Conservation (phyloP, 2,888 invertebrate genomes). For the Anoplius nigerrimus region DNA sequence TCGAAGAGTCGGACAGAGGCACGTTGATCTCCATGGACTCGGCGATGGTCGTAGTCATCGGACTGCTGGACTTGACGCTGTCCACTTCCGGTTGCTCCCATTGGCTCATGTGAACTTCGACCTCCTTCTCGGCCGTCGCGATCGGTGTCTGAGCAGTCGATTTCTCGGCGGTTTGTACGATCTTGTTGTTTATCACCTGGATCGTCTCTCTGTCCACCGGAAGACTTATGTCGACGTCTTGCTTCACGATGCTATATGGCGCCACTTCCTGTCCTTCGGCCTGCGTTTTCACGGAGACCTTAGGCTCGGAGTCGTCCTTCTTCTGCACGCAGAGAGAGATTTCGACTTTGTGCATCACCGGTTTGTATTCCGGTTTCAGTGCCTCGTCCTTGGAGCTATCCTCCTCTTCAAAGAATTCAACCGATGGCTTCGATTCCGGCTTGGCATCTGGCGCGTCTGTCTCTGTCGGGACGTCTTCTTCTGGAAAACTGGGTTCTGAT, state of each 20-base stretch:
- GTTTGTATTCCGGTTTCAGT: conserved; percentile 52
- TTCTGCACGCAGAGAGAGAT: conserved; percentile 66
- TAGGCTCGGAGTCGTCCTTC: conserved; percentile 53
- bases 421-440: conserved; percentile 14
- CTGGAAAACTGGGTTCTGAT: background rate
- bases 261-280: conserved; percentile 55
- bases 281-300: conserved; percentile 64
- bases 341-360: conserved; percentile 64
- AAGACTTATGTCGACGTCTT: conserved; percentile 66
- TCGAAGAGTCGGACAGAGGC: conserved; percentile 77
- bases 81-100: conserved; percentile 57
- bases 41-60: conserved; percentile 75
- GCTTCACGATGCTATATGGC: conserved; percentile 59
- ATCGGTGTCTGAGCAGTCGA: conserved; percentile 38
- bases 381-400: conserved; percentile 38
- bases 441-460: background rate
- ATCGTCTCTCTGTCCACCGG: conserved; percentile 61
- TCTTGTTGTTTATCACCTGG: conserved; percentile 57
- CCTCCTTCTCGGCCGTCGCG: conserved; percentile 61
- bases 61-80: conserved; percentile 58
- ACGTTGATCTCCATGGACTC: conserved; percentile 78
- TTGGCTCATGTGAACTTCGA: conserved; percentile 43
- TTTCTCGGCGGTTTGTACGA: conserved; percentile 62
- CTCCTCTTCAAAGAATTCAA: conserved; percentile 18
- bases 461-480: background rate